These are phyloP conservation scores for Frankliniella fusca DNA, from an alignment of 2,888 invertebrate genomes.

Conservation along the genomic window DNA sequence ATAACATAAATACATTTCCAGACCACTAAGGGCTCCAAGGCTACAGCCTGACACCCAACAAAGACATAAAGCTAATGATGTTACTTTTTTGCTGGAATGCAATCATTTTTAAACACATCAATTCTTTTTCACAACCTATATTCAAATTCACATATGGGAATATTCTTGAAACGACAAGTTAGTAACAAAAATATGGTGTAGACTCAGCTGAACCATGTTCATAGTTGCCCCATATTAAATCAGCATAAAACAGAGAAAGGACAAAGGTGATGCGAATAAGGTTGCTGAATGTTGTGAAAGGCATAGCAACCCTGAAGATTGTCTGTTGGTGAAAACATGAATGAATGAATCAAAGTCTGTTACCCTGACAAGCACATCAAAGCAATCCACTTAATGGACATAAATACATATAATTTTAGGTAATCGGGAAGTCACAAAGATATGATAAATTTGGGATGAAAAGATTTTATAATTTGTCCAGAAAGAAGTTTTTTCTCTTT, in stretches of 20 bases:
- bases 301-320: background rate
- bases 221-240: background rate
- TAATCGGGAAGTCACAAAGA: conserved; percentile 13
- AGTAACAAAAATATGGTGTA: conserved; percentile 4
- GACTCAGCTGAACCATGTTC: background rate
- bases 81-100: conserved; percentile 13
- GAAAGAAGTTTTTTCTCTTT: background rate
- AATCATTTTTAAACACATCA: background rate
- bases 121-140: background rate
- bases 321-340: background rate
- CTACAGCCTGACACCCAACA: background rate
- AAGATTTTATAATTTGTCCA: background rate
- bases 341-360: background rate
- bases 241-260: background rate
- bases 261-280: too few relatives aligned
- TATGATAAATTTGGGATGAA: conserved; percentile 8
- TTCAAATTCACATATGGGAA: background rate
- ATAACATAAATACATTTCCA: background rate
- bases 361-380: background rate
- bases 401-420: background rate
- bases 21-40: background rate
- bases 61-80: background rate
- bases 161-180: background rate
- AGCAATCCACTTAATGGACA: background rate
- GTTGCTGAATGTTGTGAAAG: background rate